A percentile compares a stretch with the other conserved stretches of the same genome.
Evolutionary conservation across 2,888 invertebrate genomes (phyloP).

Genomic region (Phragmatobia fuliginosa): DNA sequence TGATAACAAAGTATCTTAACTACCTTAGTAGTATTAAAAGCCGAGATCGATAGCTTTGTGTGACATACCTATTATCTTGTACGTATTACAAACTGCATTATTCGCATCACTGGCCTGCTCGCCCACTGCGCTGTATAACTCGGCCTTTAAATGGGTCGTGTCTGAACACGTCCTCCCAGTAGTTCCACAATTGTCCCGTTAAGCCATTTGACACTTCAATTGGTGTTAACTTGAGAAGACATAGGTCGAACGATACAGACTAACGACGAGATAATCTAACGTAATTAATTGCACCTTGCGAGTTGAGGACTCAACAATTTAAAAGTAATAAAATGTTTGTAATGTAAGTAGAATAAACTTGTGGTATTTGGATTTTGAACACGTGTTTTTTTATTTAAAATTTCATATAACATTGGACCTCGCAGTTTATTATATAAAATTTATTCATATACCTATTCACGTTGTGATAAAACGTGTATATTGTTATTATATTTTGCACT

Average conservation of each 20-base stretch:
- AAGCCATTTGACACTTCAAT: constrained; percentile 71
- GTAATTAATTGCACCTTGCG: constrained; percentile 47
- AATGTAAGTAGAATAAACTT: background rate
- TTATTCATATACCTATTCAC: no score
- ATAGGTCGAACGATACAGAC: constrained; percentile 58
- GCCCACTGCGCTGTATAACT: background rate
- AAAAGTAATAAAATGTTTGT: constrained; percentile 5
- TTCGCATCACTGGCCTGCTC: background rate
- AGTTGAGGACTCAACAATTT: constrained; percentile 19
- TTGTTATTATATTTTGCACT: no score
- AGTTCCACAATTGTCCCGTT: constrained; percentile 53
- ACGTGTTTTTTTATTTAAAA: background rate
- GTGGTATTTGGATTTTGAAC: background rate
- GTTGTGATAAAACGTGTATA: no score
- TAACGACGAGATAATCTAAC: constrained; percentile 49
- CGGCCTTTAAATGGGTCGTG: constrained; percentile 24
- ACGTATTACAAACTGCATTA: background rate
- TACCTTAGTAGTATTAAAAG: background rate
- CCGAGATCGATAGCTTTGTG: background rate
- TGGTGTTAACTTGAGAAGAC: constrained; percentile 69
- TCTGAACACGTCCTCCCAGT: constrained; percentile 28
- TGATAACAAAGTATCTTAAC: no score
- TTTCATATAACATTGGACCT: background rate
- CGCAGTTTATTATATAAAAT: no score
- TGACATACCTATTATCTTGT: no score